Evolutionary conservation across 2,888 invertebrate species (phyloP), one percentile per base, ranked within the genome.

Genomic region (Dendrolimus pini): DNA sequence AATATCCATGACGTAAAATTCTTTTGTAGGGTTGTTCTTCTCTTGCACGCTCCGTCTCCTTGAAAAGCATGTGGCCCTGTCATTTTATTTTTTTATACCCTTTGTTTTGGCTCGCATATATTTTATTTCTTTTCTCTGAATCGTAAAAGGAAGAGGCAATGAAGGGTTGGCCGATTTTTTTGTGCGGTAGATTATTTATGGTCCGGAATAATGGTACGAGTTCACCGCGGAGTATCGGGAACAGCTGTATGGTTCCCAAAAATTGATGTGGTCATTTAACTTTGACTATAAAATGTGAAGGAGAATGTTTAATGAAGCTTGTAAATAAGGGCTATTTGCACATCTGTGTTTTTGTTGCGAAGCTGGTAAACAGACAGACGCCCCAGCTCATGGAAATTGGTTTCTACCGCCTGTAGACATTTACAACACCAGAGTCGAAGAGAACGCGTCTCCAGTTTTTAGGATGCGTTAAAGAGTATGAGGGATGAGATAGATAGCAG

Each of bases 141-240:
- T 83, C 86, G 88, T 89, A 88, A 90, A 89, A 89, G 89, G 88
- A 89, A 88, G 89, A 89, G 75, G 89, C 86, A 85, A 81, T 86
- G 89, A 88, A 85, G 89, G 89, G 89, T 87, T 89, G 82, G 81
- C 12, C 80, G 80, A 83, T 85, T 84, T 87, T n/a, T 85, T 86
- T 86, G 82, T 82, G 74, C 78, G 76, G 77, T 76, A 74, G 77
- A 83, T 85, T 89, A 85, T 88, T 88, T 89, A 89, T 84, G 85
- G 77, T 77, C 78, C 80, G 83, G 83, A 85, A 88, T 88, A 85
- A 88, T 87, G 83, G 82, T 68, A 74, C 75, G 71, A 74, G 72
- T 68, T 71, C 69, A 74, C 77, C 76, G 75, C 75, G 67, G 74
- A 76, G 71, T 79, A 74, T 79, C 73, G 69, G 70, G 68, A 74